Conservation (phyloP, 2,113 vertebrate species). For the Pollachius pollachius region DNA sequence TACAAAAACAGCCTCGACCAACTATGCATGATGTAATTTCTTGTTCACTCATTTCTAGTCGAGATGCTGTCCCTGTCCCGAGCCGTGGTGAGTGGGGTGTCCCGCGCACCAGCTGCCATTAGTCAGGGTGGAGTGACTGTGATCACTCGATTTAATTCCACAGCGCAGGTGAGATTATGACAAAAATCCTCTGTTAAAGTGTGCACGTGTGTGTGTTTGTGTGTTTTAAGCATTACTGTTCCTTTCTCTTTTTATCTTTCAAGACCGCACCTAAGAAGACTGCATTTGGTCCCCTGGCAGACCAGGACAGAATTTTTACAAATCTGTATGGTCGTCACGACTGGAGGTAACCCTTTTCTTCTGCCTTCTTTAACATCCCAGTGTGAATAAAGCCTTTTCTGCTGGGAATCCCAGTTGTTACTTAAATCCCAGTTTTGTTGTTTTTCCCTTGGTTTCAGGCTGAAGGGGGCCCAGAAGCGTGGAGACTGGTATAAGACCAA, state of each 20-base stretch:
- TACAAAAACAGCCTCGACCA: neutral
- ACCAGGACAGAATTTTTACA: slow-evolving; percentile 94
- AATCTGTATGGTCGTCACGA: slow-evolving; percentile 95
- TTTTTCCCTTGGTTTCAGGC: slow-evolving; percentile 53
- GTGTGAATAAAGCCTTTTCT: neutral
- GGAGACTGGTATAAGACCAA: slow-evolving; percentile 99
- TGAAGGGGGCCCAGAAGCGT: slow-evolving; percentile 85
- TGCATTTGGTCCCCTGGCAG: slow-evolving; percentile 89
- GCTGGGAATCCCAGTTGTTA: neutral
- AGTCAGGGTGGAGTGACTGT: slow-evolving; percentile 47
- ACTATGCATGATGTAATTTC: neutral
- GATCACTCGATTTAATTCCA: slow-evolving; percentile 67
- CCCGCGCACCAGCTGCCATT: slow-evolving; percentile 51
- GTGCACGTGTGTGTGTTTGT: too few species aligned
- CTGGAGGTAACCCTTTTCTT: slow-evolving; percentile 80
- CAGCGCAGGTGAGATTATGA: slow-evolving; percentile 54
- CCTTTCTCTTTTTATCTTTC: neutral
- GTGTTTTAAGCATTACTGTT: neutral
- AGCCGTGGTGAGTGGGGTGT: slow-evolving; percentile 47
- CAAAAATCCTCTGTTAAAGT: neutral
- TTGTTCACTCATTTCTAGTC: slow-evolving; percentile 9
- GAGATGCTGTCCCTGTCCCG: slow-evolving; percentile 71
- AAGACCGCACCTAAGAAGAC: slow-evolving; percentile 83
- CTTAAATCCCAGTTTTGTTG: neutral
- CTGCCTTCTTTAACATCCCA: neutral